Conservation (phyloP, 2,888 invertebrate genomes). For the Branchipolynoe longqiensis region DNA sequence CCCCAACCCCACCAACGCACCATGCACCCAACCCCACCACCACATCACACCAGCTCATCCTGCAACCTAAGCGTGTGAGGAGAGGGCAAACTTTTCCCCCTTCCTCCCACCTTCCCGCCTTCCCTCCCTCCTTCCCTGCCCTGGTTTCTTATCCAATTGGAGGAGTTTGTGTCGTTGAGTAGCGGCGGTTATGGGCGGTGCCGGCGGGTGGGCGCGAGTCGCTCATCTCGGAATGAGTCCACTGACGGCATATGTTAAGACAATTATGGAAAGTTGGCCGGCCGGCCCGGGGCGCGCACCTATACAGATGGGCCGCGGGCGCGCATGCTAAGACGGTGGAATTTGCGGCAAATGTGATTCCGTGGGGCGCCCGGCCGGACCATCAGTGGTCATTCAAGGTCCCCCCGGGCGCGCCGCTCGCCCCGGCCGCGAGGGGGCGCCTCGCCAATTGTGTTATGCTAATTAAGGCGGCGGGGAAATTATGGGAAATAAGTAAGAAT, state of each 20-base stretch:
- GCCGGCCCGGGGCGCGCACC: conserved; percentile 1
- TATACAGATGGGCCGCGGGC: conserved; percentile 41
- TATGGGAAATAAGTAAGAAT: conserved; percentile 56
- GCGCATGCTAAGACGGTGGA: conserved; percentile 50
- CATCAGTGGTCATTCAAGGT: conserved; percentile 43
- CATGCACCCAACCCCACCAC: no score
- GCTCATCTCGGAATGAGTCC: conserved; percentile 56
- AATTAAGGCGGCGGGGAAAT: conserved; percentile 53
- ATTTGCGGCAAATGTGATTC: conserved; percentile 52
- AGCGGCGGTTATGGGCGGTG: conserved; percentile 13
- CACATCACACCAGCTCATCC: no score
- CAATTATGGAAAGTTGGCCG: conserved; percentile 46
- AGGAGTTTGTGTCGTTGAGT: conserved; percentile 18
- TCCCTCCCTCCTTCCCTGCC: no score
- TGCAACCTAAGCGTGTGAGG: no score
- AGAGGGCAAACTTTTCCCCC: no score
- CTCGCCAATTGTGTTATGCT: conserved; percentile 46
- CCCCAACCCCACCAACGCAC: no score
- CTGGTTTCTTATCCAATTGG: conserved; percentile 35
- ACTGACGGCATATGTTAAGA: conserved; percentile 57
- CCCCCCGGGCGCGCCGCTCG: no score
- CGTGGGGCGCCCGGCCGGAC: background rate
- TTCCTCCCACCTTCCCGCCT: no score
- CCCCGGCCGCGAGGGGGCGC: conserved; percentile 12
- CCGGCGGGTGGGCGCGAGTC: conserved; percentile 18